Percentiles rank a stretch among this genome's conserved stretches.
These are phyloP conservation scores for Liasis olivaceus DNA, from an alignment of 2,797 vertebrate genomes.

Conservation along the genomic window DNA sequence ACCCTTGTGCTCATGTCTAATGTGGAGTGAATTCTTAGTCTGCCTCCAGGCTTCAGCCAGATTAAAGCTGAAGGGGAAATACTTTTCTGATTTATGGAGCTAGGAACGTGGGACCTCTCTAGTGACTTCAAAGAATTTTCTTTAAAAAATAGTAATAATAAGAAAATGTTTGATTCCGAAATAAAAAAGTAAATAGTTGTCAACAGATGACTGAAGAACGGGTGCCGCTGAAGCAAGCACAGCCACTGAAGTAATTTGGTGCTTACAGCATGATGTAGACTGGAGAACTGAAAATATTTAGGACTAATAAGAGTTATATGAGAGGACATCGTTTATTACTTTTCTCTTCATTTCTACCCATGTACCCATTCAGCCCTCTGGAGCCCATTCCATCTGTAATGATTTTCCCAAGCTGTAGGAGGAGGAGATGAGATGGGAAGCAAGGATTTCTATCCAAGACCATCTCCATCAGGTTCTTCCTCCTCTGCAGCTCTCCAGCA, in stretches of 20 bases:
- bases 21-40: conserved; percentile 1
- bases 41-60: conserved; percentile 27
- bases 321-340: not conserved
- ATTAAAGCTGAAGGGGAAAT: conserved; percentile 21
- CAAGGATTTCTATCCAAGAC: not conserved
- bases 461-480: not conserved
- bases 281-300: not conserved
- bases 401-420: not conserved
- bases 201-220: not conserved
- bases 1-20: not conserved
- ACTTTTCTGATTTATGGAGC: not conserved
- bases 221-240: not conserved
- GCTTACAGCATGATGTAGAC: not conserved
- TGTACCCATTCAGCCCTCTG: not conserved
- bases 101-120: conserved; percentile 25
- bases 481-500: not conserved
- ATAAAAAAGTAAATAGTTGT: not conserved
- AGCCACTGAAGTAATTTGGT: not conserved
- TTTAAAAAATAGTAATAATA: conserved; percentile 20
- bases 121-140: not conserved
- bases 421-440: not conserved
- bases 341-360: not conserved
- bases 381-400: not conserved
- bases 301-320: not conserved
- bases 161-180: conserved; percentile 4